phyloP scores from a whole-genome alignment of 2,888 invertebrate genomes.

The Linyphia triangularis region DNA sequence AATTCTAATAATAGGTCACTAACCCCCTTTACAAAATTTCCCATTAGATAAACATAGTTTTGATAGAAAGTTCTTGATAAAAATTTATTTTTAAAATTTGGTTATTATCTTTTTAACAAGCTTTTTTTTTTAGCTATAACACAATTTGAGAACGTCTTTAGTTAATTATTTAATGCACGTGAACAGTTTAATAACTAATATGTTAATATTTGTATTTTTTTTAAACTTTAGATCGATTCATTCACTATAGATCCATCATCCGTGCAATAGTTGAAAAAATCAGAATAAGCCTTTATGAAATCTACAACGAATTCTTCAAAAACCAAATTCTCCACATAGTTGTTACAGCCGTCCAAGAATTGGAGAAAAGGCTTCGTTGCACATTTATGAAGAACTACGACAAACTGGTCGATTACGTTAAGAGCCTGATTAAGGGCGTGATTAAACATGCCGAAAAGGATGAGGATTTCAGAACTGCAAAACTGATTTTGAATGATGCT shows the following conservation, averaged over 20 bases:
- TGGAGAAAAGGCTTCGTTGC: background rate
- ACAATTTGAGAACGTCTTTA: too few relatives aligned
- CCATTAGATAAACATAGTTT: too few relatives aligned
- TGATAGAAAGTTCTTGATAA: too few relatives aligned
- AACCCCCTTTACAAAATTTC: too few relatives aligned
- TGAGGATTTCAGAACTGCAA: conserved; percentile 21
- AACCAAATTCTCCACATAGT: background rate
- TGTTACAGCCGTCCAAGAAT: background rate
- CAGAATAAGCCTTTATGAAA: background rate
- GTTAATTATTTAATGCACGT: too few relatives aligned
- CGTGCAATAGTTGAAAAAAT: background rate
- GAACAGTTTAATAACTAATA: too few relatives aligned
- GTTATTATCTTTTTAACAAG: too few relatives aligned
- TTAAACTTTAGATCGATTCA: background rate
- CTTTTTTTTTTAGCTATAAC: too few relatives aligned
- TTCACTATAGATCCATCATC: background rate
- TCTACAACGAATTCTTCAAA: background rate
- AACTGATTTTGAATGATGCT: background rate
- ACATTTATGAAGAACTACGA: background rate
- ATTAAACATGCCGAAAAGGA: background rate
- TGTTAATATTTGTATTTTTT: too few relatives aligned
- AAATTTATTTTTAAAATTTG: too few relatives aligned
- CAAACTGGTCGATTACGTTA: background rate
- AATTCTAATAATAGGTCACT: too few relatives aligned
- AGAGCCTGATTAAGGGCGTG: too few relatives aligned